Percentiles rank a stretch among this genome's conserved stretches.
phyloP scores from a whole-genome alignment of 2,888 invertebrate species.

The Boloria selene region DNA sequence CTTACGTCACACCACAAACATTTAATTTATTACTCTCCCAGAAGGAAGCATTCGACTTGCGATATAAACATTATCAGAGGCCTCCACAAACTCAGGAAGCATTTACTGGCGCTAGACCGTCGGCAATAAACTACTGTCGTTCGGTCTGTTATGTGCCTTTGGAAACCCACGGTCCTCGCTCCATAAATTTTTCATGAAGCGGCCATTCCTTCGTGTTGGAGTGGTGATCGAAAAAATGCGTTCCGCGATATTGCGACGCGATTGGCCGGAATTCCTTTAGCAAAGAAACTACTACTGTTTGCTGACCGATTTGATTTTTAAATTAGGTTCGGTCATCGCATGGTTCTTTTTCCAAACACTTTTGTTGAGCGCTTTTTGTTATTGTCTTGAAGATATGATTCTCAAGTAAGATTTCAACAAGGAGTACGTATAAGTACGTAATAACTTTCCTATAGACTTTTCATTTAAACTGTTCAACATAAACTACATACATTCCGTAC shows the following conservation, averaged over 20 bases:
- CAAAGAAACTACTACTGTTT: constrained; percentile 40
- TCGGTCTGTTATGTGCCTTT: constrained; percentile 65
- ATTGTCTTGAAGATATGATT: too few relatives aligned
- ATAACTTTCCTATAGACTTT: too few relatives aligned
- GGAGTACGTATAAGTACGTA: too few relatives aligned
- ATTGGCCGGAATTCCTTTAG: constrained; percentile 51
- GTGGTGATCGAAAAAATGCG: constrained; percentile 74
- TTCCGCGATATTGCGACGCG: constrained; percentile 59
- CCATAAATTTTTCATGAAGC: constrained; percentile 79
- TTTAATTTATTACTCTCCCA: constrained; percentile 16
- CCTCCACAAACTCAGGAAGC: constrained; percentile 56
- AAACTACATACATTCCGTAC: too few relatives aligned
- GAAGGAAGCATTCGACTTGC: constrained; percentile 28
- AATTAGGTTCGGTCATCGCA: constrained; percentile 37
- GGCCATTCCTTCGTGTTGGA: constrained; percentile 54
- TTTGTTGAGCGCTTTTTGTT: constrained; percentile 2
- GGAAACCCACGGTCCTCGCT: constrained; percentile 48
- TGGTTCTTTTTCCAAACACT: constrained; percentile 8
- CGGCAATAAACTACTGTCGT: constrained; percentile 75
- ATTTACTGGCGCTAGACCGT: constrained; percentile 56
- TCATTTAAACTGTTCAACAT: too few relatives aligned
- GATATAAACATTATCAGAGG: constrained; percentile 36
- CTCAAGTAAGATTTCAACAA: too few relatives aligned
- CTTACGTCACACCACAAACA: neutral
- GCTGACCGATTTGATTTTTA: constrained; percentile 42